Conservation (phyloP, 2,113 vertebrate genomes). For the Oncorhynchus masou region DNA sequence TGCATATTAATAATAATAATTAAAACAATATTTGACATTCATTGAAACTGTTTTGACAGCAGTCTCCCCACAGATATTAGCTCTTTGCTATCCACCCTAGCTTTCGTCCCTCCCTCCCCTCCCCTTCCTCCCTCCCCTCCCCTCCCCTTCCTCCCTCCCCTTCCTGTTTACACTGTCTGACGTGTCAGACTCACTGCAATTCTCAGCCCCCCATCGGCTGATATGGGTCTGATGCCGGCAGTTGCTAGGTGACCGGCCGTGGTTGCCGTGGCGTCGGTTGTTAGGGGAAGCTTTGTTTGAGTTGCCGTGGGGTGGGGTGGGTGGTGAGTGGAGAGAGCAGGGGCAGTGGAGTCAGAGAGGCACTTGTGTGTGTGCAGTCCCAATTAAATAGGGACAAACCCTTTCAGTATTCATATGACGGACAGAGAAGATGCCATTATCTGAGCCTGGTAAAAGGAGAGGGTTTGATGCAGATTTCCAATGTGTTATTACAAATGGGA, state of each 20-base stretch:
- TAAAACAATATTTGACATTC: neutral
- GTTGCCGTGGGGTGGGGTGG: slow-evolving; percentile 16
- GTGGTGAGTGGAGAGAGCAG: neutral
- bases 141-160: slow-evolving; percentile 10
- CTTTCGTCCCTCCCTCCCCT: neutral
- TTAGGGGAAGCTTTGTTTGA: slow-evolving; percentile 34
- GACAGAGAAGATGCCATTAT: neutral
- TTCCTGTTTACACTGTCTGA: neutral
- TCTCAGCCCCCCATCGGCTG: slow-evolving; percentile 16
- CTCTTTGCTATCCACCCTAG: neutral
- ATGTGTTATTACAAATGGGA: no score
- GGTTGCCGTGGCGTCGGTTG: slow-evolving; percentile 47
- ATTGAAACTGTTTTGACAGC: neutral
- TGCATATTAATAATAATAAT: neutral
- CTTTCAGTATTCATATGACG: neutral
- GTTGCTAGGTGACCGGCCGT: slow-evolving; percentile 58
- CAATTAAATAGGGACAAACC: neutral
- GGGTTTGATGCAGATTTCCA: no score
- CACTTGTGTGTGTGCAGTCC: neutral
- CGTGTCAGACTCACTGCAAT: neutral
- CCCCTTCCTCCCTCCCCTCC: neutral
- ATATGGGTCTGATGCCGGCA: slow-evolving; percentile 17
- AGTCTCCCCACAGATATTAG: neutral
- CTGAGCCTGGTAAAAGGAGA: no score
- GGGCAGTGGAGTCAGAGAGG: neutral